phyloP scores from a whole-genome alignment of 2,888 invertebrate species.

The Thalpophila matura region DNA sequence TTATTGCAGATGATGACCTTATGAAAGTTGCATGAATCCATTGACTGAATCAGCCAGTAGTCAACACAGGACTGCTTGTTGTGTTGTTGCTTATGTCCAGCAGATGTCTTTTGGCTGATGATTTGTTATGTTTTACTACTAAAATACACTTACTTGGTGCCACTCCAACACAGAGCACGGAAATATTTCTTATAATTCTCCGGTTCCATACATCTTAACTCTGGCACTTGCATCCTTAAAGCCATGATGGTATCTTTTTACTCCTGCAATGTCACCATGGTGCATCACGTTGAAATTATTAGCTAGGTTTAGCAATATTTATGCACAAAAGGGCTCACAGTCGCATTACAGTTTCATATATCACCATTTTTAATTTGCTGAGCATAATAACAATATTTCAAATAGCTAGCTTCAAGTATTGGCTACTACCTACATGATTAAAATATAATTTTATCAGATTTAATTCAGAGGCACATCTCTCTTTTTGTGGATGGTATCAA shows the following conservation, averaged over 20 bases:
- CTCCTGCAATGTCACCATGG: slow-evolving; percentile 64
- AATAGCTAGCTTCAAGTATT: slow-evolving; percentile 12
- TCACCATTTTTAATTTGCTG: slow-evolving; percentile 4
- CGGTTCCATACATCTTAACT: slow-evolving; percentile 85
- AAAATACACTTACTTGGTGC: slow-evolving; percentile 74
- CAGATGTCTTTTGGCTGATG: too few relatives aligned
- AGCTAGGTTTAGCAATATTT: background rate
- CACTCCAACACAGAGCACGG: slow-evolving; percentile 84
- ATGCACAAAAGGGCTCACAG: slow-evolving; percentile 1
- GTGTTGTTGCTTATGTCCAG: too few relatives aligned
- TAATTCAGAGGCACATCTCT: background rate
- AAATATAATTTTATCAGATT: background rate
- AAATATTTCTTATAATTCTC: slow-evolving; percentile 85
- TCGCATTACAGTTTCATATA: slow-evolving; percentile 13
- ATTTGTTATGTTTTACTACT: too few relatives aligned
- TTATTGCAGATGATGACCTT: too few relatives aligned
- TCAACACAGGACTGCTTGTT: too few relatives aligned
- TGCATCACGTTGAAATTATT: slow-evolving; percentile 42
- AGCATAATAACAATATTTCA: slow-evolving; percentile 11
- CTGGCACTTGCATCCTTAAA: slow-evolving; percentile 77
- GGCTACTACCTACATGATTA: too few relatives aligned
- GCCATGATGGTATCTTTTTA: slow-evolving; percentile 69
- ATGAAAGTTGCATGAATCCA: too few relatives aligned
- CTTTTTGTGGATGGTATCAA: background rate
- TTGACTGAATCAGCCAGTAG: too few relatives aligned